Conservation (phyloP, 2,888 invertebrate species). For the Sinhomidia bicolor region DNA sequence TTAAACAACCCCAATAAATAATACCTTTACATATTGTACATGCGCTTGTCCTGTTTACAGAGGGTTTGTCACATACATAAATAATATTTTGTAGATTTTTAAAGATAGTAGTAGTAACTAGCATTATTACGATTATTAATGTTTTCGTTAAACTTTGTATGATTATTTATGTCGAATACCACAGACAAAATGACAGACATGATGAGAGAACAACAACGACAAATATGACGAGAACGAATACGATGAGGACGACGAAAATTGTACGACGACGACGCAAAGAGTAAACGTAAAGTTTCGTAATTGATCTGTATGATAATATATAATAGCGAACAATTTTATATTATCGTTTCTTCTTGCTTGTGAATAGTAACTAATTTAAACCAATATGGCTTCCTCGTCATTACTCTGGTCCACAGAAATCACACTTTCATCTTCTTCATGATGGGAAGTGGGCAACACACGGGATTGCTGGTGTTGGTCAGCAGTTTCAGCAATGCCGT, state of each 20-base stretch:
- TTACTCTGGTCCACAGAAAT: constrained; percentile 77
- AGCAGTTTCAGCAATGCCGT: not conserved
- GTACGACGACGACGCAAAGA: constrained; percentile 1
- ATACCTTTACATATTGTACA: constrained; percentile 54
- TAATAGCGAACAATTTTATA: not conserved
- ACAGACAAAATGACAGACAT: constrained; percentile 66
- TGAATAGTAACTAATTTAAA: constrained; percentile 48
- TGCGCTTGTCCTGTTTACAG: constrained; percentile 33
- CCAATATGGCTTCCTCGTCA: constrained; percentile 78
- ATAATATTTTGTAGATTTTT: constrained; percentile 8
- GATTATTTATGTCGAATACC: constrained; percentile 44
- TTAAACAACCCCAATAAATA: not conserved
- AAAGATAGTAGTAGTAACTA: constrained; percentile 1
- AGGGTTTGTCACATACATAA: constrained; percentile 30
- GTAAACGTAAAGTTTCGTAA: constrained; percentile 17
- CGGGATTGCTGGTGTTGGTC: constrained; percentile 35
- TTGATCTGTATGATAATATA: too few relatives aligned
- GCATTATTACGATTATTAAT: not conserved
- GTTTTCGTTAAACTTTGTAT: not conserved
- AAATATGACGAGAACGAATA: not conserved
- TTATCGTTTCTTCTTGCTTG: not conserved
- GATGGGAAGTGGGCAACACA: constrained; percentile 44
- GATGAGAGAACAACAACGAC: constrained; percentile 31
- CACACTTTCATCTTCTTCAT: constrained; percentile 78
- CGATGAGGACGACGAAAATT: not conserved